Percentiles rank a stretch among this genome's conserved stretches.
Conservation (phyloP, 2,797 vertebrate species). For the Carapus acus region DNA sequence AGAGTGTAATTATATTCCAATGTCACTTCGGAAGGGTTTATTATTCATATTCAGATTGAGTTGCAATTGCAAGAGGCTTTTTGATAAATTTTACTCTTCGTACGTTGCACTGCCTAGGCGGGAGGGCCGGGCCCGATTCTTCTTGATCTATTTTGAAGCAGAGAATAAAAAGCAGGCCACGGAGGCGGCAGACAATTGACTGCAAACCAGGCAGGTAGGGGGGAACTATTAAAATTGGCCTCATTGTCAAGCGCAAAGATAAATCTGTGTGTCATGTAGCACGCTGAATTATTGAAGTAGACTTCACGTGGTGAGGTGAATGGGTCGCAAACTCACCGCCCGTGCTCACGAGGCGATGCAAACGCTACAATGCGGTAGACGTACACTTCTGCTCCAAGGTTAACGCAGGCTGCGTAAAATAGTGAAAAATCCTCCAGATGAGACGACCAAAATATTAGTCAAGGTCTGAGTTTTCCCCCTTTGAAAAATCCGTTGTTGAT, state of each 20-base stretch:
- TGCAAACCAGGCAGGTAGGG: slow-evolving; percentile 26
- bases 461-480: background rate
- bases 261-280: slow-evolving; percentile 40
- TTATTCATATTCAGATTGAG: slow-evolving; percentile 14
- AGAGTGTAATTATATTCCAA: slow-evolving; percentile 32
- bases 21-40: slow-evolving; percentile 9
- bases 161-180: background rate
- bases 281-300: slow-evolving; percentile 50
- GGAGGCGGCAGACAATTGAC: slow-evolving; percentile 6
- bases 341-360: background rate
- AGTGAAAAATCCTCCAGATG: slow-evolving; percentile 22
- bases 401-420: slow-evolving; percentile 39
- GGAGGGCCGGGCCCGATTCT: slow-evolving; percentile 15
- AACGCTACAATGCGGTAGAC: background rate
- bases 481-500: no score
- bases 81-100: slow-evolving; percentile 15
- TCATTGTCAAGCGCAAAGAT: slow-evolving; percentile 37
- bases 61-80: no score
- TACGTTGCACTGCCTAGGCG: slow-evolving; percentile 12
- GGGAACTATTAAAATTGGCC: slow-evolving; percentile 20
- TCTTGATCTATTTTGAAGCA: slow-evolving; percentile 46
- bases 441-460: slow-evolving; percentile 41
- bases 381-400: slow-evolving; percentile 4
- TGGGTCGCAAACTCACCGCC: slow-evolving; percentile 9
- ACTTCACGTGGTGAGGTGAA: slow-evolving; percentile 20